Base-by-base conservation (phyloP, 2,113 vertebrate genomes). In the Psittacula cyanocephala region DNA sequence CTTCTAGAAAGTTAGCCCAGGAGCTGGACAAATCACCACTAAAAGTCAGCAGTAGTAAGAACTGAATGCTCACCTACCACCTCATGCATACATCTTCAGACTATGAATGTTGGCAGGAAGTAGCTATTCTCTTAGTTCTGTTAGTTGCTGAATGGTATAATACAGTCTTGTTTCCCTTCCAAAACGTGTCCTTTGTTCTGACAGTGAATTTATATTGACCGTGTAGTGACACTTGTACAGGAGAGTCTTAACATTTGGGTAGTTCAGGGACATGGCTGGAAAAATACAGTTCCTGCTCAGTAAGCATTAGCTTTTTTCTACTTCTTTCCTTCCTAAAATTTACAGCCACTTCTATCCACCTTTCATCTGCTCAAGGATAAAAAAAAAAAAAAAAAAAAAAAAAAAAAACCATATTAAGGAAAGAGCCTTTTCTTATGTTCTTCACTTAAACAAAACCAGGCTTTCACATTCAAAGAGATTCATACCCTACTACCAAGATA, bases 391-490 rank as follows among this genome's bases (percentile, higher is more conserved):
- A 78, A 22, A 81, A 63, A 75, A 79, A 89, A 84, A 81, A 64
- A 91, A 63, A 75, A 81, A 22, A 91, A 78, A 22, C 79, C 33
- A 79, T 86, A 78, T 25, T 27, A 60, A 81, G 63, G 17, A 91
- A 91, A 91, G 55, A 86, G 71, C 33, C 60, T 91, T 93, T 92
- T 96, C 50, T 88, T 79, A 50, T 29, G n/a, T 82, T 68, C 89
- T 85, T 82, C 39, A 11, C 47, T 88, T 93, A 78, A 88, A 95
- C 92, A 96, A 97, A 95, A 93, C 67, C 84, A 92, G 80, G 68
- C 94, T 95, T 97, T 97, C 91, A 94, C 91, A 94, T 88, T 90
- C 65, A 81, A 76, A 79, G 85, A 94, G 95, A 91, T 83, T 94
- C 91, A 96, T 94, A 95, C 81, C 64, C 92, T 85, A 60, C 86